Evolutionary conservation across 2,888 invertebrate genomes (phyloP).

Genomic region (Baccha elongata): DNA sequence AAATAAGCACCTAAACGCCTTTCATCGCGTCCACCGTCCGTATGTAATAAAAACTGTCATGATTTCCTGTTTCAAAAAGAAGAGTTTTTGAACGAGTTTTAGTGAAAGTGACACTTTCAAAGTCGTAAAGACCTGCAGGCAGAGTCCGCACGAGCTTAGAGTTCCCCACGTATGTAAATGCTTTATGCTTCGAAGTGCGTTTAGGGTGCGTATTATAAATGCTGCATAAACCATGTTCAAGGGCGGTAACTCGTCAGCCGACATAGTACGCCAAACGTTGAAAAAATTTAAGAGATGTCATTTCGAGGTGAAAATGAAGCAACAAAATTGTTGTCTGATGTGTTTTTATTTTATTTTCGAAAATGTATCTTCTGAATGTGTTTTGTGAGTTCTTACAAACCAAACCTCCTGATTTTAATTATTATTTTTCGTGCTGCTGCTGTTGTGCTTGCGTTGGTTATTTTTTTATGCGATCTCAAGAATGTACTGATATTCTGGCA

Average conservation of each 20-base stretch:
- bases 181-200: conserved; percentile 19
- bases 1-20: conserved; percentile 55
- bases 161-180: conserved; percentile 7
- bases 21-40: conserved; percentile 37
- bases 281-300: conserved; percentile 55
- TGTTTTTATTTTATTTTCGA: conserved; percentile 26
- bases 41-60: conserved; percentile 60
- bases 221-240: conserved; percentile 40
- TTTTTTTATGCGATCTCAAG: conserved; percentile 48
- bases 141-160: conserved; percentile 11
- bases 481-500: conserved; percentile 69
- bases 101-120: conserved; percentile 71
- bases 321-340: conserved; percentile 66
- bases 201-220: conserved; percentile 42
- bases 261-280: conserved; percentile 61
- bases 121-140: conserved; percentile 53
- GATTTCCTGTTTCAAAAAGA: conserved; percentile 58
- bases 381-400: conserved; percentile 23
- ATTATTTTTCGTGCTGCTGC: conserved; percentile 62
- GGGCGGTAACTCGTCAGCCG: conserved; percentile 69
- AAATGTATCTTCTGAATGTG: conserved; percentile 17
- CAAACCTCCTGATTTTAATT: conserved; percentile 67
- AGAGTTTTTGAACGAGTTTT: conserved; percentile 39
- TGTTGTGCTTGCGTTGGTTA: conserved; percentile 14
- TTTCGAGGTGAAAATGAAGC: conserved; percentile 69